phyloP scores from a whole-genome alignment of 2,113 vertebrate species.

The human (Homo sapiens) region GRCh38 chr3:15982501-15983000 shows the following conservation, averaged over 20 bases:
- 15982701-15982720: conserved; percentile 51
- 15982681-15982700: neutral
- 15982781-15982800: conserved; percentile 76
- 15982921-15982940: neutral
- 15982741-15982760: conserved; percentile 64
- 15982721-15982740: conserved; percentile 52
- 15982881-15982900: conserved; percentile 46
- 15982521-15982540: neutral
- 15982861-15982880: conserved; percentile 65
- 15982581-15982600: conserved; percentile 51
- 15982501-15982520: neutral
- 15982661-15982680: neutral
- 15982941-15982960: conserved; percentile 53
- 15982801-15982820: conserved; percentile 30
- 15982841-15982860: conserved; percentile 26
- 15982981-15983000: neutral
- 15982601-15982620: conserved; percentile 5
- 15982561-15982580: neutral
- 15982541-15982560: conserved; percentile 46
- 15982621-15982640: conserved; percentile 12
- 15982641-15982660: neutral
- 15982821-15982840: neutral
- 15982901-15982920: conserved; percentile 14
- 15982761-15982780: conserved; percentile 55
- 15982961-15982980: neutral